These are phyloP conservation scores for Zaprionus capensis DNA, from an alignment of 1,140 invertebrate species.

Conservation along the genomic window DNA sequence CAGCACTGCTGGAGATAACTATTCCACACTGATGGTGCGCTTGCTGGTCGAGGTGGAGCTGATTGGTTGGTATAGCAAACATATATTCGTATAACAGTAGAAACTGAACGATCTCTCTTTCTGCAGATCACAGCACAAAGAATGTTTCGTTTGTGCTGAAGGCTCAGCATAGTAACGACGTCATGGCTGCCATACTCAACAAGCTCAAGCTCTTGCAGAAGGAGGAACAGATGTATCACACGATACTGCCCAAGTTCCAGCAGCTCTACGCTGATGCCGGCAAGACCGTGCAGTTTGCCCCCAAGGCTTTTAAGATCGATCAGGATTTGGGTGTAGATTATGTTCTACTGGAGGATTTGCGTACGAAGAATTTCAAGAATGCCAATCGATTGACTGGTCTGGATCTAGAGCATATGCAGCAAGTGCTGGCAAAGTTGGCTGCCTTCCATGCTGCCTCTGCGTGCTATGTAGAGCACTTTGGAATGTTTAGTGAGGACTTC, in stretches of 20 bases:
- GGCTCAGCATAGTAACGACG: slow-evolving; percentile 59
- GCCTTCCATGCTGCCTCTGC: slow-evolving; percentile 86
- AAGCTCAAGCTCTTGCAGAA: slow-evolving; percentile 69
- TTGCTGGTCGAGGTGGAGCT: slow-evolving; percentile 65
- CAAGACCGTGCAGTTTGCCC: slow-evolving; percentile 68
- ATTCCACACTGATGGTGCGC: slow-evolving; percentile 65
- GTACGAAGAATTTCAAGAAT: slow-evolving; percentile 85
- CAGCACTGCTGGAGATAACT: slow-evolving; percentile 56
- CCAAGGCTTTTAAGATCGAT: slow-evolving; percentile 69
- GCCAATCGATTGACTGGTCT: slow-evolving; percentile 85
- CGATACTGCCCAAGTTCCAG: slow-evolving; percentile 76
- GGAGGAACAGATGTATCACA: slow-evolving; percentile 73
- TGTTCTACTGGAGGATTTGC: slow-evolving; percentile 86
- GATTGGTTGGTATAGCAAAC: slow-evolving; percentile 41
- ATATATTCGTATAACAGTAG: background rate
- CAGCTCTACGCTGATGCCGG: slow-evolving; percentile 62
- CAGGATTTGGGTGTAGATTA: slow-evolving; percentile 72
- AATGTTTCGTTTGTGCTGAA: slow-evolving; percentile 69
- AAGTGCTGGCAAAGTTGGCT: slow-evolving; percentile 85
- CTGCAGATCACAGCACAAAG: slow-evolving; percentile 61
- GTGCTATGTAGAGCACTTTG: slow-evolving; percentile 76
- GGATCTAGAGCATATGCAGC: slow-evolving; percentile 85
- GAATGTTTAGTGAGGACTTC: slow-evolving; percentile 69
- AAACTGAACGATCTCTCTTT: background rate
- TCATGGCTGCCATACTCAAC: slow-evolving; percentile 61